These are phyloP conservation scores for Bubalus kerabau DNA, from an alignment of 2,113 vertebrate genomes.

Conservation along the genomic window DNA sequence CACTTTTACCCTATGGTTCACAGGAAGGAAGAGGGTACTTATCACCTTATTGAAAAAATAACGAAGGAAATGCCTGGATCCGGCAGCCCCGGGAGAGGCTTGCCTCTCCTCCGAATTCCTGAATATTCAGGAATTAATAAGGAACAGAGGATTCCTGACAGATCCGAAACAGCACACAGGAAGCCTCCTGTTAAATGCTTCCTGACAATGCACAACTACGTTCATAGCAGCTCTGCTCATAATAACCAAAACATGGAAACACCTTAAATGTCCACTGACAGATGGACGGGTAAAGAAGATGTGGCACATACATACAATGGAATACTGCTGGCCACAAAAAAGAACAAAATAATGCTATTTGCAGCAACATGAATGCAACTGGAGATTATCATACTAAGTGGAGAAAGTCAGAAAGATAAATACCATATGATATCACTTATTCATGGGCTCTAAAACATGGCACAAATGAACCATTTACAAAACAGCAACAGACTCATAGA, in stretches of 20 bases:
- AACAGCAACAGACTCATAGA: not conserved
- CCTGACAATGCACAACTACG: not conserved
- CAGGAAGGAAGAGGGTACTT: too few species aligned
- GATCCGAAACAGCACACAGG: too few species aligned
- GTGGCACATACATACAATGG: rapidly evolving
- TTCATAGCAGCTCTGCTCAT: not conserved
- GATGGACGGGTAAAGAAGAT: not conserved
- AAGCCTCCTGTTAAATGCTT: too few species aligned
- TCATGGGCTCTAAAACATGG: not conserved
- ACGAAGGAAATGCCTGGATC: too few species aligned
- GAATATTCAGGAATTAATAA: too few species aligned
- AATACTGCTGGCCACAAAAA: not conserved
- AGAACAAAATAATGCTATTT: not conserved
- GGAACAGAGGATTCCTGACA: too few species aligned
- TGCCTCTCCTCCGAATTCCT: too few species aligned
- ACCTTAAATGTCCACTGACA: not conserved
- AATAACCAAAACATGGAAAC: not conserved
- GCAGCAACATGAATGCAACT: not conserved
- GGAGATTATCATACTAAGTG: not conserved
- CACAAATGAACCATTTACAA: not conserved
- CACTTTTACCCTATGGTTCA: too few species aligned
- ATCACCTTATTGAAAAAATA: too few species aligned
- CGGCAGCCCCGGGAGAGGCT: too few species aligned
- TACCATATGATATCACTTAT: not conserved
- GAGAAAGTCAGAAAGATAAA: not conserved